These are phyloP conservation scores for Bubo bubo DNA, from an alignment of 2,113 vertebrate species.

Conservation along the genomic window DNA sequence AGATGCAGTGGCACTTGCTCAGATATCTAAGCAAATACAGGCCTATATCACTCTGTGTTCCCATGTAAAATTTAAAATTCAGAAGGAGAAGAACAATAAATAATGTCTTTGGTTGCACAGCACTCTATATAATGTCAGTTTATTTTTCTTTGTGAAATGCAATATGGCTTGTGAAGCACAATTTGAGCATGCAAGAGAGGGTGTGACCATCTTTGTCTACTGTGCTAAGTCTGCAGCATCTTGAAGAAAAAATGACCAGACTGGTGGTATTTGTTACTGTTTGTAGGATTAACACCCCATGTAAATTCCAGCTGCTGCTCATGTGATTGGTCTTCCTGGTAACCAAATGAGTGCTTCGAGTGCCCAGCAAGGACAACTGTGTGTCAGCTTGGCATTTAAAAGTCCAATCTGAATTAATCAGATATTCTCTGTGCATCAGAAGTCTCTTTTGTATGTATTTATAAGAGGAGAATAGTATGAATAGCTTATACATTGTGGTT, in stretches of 20 bases:
- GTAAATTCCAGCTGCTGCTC: constrained; percentile 34
- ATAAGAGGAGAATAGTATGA: not conserved
- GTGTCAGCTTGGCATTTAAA: not conserved
- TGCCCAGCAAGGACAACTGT: not conserved
- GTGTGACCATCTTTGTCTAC: not conserved
- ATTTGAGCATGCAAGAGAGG: not conserved
- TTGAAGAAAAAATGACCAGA: not conserved
- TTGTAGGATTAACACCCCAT: not conserved
- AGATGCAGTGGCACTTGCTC: not conserved
- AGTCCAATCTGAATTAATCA: not conserved
- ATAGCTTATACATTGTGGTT: fast-evolving
- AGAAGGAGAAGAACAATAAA: not conserved
- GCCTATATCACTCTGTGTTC: not conserved
- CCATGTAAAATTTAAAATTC: not conserved
- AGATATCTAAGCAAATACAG: not conserved
- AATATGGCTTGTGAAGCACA: constrained; percentile 23
- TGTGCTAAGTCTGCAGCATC: not conserved
- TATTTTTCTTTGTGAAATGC: not conserved
- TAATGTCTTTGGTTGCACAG: not conserved
- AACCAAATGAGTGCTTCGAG: not conserved
- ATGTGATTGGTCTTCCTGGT: not conserved
- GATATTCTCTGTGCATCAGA: not conserved
- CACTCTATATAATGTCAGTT: not conserved
- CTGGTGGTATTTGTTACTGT: not conserved
- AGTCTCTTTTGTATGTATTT: not conserved